phyloP scores from a whole-genome alignment of 2,888 invertebrate genomes.

The Autographa gamma region DNA sequence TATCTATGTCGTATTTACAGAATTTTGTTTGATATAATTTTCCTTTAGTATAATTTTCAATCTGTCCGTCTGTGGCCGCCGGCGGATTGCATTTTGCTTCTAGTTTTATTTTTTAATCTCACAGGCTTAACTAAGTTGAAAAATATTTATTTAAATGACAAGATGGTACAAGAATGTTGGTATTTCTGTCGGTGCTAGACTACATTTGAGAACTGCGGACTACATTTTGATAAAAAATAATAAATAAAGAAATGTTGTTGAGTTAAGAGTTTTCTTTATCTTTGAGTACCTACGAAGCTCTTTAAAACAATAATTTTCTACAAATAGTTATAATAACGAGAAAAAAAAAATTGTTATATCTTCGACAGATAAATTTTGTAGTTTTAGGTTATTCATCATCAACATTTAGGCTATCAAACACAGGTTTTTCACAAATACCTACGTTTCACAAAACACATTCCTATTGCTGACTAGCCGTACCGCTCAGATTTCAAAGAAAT shows the following conservation, averaged over 20 bases:
- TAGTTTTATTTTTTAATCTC: conserved; percentile 76
- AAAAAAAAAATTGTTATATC: too few relatives aligned
- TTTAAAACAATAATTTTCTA: too few relatives aligned
- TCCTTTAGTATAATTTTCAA: conserved; percentile 68
- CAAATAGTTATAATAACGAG: too few relatives aligned
- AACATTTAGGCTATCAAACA: too few relatives aligned
- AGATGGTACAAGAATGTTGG: conserved; percentile 10
- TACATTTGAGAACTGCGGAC: neutral
- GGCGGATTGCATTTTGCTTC: conserved; percentile 74
- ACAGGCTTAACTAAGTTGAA: conserved; percentile 58
- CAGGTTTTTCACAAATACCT: too few relatives aligned
- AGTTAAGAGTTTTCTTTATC: neutral
- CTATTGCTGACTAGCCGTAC: too few relatives aligned
- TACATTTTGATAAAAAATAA: neutral
- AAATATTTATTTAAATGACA: conserved; percentile 51
- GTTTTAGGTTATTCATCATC: too few relatives aligned
- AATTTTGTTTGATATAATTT: conserved; percentile 58
- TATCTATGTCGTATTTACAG: conserved; percentile 9
- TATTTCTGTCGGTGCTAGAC: neutral
- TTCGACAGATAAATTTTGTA: too few relatives aligned
- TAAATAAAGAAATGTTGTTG: neutral
- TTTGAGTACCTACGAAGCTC: neutral
- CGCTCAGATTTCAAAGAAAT: too few relatives aligned
- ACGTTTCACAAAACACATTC: too few relatives aligned
- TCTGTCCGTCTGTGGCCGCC: conserved; percentile 76